These are phyloP conservation scores for Rambutsinella grinnellia DNA, from an alignment of 2,888 invertebrate genomes.

Conservation along the genomic window DNA sequence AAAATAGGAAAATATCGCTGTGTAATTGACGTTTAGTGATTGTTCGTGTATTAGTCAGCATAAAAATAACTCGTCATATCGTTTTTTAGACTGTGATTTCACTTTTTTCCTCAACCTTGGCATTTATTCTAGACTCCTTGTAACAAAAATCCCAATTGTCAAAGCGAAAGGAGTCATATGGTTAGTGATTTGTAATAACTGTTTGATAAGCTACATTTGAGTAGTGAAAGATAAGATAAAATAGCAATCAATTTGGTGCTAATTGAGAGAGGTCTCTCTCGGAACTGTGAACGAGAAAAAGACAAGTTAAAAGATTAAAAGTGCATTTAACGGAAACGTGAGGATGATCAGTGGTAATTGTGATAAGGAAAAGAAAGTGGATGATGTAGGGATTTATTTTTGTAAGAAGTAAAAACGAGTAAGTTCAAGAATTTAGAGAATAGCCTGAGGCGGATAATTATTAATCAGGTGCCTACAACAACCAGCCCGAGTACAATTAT, in stretches of 20 bases:
- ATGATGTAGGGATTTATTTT: neutral
- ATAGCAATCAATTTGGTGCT: neutral
- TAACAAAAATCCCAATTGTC: conserved; percentile 15
- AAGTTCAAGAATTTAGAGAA: conserved; percentile 55
- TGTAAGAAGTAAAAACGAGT: conserved; percentile 48
- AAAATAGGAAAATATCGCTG: neutral
- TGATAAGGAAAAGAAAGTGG: neutral
- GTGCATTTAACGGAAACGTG: neutral
- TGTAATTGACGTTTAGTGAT: no score
- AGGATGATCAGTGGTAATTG: neutral
- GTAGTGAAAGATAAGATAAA: no score
- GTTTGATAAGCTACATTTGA: no score
- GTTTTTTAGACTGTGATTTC: conserved; percentile 46
- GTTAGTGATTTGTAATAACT: no score
- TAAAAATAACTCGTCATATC: no score
- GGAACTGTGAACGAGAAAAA: neutral
- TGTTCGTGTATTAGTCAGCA: no score
- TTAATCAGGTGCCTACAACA: conserved; percentile 52
- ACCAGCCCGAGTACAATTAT: conserved; percentile 40
- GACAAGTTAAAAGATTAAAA: neutral
- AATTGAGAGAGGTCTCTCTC: neutral
- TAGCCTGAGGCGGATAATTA: conserved; percentile 53
- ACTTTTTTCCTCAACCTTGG: conserved; percentile 47
- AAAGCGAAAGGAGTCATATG: neutral
- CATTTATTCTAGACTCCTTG: conserved; percentile 39